phyloP scores from a whole-genome alignment of 2,797 vertebrate species.

The Sphenopsis melanotis region DNA sequence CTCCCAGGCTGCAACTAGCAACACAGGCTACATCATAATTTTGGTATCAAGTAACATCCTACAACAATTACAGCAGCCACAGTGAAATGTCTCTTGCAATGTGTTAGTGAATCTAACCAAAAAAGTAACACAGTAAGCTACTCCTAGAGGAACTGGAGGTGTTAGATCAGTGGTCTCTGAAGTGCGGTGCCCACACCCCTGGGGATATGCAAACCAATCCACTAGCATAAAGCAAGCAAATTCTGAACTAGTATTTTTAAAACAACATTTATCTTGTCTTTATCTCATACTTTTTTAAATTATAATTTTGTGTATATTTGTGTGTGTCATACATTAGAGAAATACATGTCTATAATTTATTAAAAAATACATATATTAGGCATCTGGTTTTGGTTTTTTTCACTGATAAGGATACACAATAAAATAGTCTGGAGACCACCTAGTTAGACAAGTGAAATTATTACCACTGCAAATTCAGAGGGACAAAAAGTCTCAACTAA shows the following conservation, averaged over 20 bases:
- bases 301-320: background rate
- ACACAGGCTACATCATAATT: background rate
- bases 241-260: background rate
- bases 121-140: background rate
- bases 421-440: background rate
- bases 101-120: background rate
- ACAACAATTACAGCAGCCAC: background rate
- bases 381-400: background rate
- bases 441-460: background rate
- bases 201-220: rapidly evolving
- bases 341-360: background rate
- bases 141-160: background rate
- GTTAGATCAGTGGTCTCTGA: background rate
- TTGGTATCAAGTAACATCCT: background rate
- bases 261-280: background rate
- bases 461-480: background rate
- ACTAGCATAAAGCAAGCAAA: background rate
- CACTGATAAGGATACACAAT: background rate
- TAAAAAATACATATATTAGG: background rate
- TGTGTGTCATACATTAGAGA: rapidly evolving
- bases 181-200: rapidly evolving
- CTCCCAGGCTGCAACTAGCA: background rate
- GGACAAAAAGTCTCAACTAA: background rate
- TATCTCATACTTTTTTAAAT: background rate
- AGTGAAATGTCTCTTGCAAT: background rate